A percentile compares a stretch with the other conserved stretches of the same genome.
Conservation (phyloP, 2,797 vertebrate genomes). For the Enteromius mattozi region DNA sequence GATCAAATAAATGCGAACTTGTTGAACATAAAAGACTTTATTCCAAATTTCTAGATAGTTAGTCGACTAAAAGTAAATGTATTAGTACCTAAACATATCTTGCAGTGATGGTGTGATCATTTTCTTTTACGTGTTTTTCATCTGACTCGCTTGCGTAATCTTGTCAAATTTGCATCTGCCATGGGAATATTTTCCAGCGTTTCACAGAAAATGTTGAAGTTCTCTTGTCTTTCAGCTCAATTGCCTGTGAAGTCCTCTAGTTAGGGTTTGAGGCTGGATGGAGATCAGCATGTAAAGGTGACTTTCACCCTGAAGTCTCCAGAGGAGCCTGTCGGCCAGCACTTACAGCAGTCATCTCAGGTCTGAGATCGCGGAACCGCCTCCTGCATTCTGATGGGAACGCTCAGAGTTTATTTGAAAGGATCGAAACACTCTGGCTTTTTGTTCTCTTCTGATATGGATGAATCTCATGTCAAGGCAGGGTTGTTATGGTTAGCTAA, state of each 20-base stretch:
- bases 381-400: slow-evolving; percentile 51
- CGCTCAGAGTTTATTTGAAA: background rate
- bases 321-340: slow-evolving; percentile 64
- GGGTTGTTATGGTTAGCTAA: background rate
- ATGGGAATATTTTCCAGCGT: background rate
- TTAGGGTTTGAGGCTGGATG: slow-evolving; percentile 13
- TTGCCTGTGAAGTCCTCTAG: background rate
- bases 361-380: slow-evolving; percentile 16
- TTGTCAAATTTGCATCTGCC: background rate
- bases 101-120: background rate
- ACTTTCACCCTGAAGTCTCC: slow-evolving; percentile 37
- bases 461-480: background rate
- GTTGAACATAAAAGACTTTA: no score
- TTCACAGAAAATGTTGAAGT: background rate
- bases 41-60: no score
- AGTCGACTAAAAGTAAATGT: background rate
- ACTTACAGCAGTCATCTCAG: slow-evolving; percentile 62
- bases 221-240: background rate
- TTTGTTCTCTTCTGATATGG: background rate
- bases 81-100: background rate
- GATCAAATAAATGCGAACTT: no score
- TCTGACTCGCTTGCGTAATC: background rate
- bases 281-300: slow-evolving; percentile 22
- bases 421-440: background rate
- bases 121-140: background rate